Percentiles rank a stretch among this genome's conserved stretches.
phyloP scores from a whole-genome alignment of 2,888 invertebrate species.

The Ischnus inquisitorius region DNA sequence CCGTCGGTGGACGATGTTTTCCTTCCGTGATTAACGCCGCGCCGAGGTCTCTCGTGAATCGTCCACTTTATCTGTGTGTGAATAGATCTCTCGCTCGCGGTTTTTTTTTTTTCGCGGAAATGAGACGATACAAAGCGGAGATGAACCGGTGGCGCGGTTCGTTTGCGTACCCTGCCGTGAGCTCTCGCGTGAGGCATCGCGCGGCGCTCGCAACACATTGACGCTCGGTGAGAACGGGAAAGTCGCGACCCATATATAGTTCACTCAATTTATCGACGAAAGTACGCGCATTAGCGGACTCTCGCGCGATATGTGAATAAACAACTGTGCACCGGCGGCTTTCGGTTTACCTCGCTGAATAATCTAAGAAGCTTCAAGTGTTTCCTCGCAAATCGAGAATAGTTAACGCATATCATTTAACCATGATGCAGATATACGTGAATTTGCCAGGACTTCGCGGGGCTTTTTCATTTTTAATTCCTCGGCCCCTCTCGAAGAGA shows the following conservation, averaged over 20 bases:
- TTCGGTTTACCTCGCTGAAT: background rate
- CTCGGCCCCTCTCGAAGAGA: too few species aligned
- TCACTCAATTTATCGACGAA: constrained; percentile 14
- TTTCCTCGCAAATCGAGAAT: background rate
- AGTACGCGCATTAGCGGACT: background rate
- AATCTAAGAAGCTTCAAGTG: background rate
- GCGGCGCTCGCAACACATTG: background rate
- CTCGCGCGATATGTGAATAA: background rate
- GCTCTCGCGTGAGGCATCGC: background rate
- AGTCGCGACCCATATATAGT: background rate
- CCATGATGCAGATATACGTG: background rate
- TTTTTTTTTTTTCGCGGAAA: constrained; percentile 33
- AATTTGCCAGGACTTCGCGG: too few species aligned
- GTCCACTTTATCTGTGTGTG: constrained; percentile 16
- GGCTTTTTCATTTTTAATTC: too few species aligned
- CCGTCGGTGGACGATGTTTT: constrained; percentile 28
- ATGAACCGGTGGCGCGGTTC: background rate
- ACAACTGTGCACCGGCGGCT: background rate
- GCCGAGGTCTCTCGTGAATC: constrained; percentile 32
- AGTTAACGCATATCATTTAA: background rate
- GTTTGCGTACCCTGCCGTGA: background rate
- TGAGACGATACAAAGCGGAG: constrained; percentile 17
- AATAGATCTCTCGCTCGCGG: constrained; percentile 4
- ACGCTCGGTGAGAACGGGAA: background rate
- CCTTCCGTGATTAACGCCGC: constrained; percentile 65